Conservation (phyloP, 2,797 vertebrate genomes). For the Silurus aristotelis region DNA sequence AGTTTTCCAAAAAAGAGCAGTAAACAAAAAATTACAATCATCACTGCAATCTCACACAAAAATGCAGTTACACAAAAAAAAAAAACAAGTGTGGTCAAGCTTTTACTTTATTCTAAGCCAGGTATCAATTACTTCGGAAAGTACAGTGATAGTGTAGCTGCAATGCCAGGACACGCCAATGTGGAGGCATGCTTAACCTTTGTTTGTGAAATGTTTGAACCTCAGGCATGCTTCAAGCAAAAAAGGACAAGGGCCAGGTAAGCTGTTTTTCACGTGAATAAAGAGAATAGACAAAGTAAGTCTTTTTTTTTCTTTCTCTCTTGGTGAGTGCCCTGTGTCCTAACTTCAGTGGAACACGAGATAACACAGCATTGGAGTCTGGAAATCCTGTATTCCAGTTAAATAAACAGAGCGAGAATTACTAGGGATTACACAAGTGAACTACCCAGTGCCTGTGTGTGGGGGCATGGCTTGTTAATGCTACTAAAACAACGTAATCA, state of each 20-base stretch:
- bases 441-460: not conserved
- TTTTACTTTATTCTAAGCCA: too few species aligned
- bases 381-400: not conserved
- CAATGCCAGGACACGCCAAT: not conserved
- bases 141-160: not conserved
- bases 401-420: constrained; percentile 3
- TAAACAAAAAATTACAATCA: too few species aligned
- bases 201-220: not conserved
- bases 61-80: too few species aligned
- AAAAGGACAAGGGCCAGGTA: not conserved
- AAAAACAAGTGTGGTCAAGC: too few species aligned
- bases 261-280: not conserved
- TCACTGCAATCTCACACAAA: too few species aligned
- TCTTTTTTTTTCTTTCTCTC: not conserved
- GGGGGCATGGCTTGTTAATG: not conserved
- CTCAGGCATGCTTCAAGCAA: not conserved
- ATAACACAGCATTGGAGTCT: constrained; percentile 4
- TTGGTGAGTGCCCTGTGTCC: not conserved
- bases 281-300: not conserved
- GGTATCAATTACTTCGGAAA: too few species aligned
- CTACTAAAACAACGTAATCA: not conserved
- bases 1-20: too few species aligned
- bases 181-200: constrained; percentile 1
- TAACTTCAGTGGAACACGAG: not conserved
- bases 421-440: not conserved